These are phyloP conservation scores for Rhegmatorhina hoffmannsi DNA, from an alignment of 2,113 vertebrate species.

Conservation along the genomic window DNA sequence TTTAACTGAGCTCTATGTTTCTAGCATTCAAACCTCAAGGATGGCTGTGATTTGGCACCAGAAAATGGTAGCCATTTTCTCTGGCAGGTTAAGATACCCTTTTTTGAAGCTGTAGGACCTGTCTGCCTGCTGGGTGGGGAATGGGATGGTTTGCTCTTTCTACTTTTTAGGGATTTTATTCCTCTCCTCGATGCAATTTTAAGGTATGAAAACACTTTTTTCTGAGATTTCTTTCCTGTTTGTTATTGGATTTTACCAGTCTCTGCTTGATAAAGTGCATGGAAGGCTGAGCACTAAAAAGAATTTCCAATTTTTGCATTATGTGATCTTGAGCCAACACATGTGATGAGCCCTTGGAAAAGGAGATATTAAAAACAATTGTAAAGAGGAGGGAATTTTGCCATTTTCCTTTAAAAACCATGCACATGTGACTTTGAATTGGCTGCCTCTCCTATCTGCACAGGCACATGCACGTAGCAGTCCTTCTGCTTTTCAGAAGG, in stretches of 20 bases:
- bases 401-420: neutral
- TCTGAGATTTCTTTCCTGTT: constrained; percentile 1
- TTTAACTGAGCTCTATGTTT: constrained; percentile 3
- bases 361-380: constrained; percentile 15
- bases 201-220: neutral
- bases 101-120: neutral
- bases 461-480: neutral
- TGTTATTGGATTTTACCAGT: neutral
- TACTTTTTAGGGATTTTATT: neutral
- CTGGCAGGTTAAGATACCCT: neutral
- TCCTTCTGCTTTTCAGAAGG: neutral
- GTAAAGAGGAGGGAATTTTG: neutral
- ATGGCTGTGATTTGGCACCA: neutral
- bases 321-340: constrained; percentile 15
- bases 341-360: neutral
- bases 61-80: constrained; percentile 17
- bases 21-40: neutral
- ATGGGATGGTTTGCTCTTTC: neutral
- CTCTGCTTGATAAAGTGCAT: neutral
- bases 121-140: neutral
- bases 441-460: neutral
- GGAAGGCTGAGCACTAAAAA: neutral
- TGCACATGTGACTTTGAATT: neutral
- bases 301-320: constrained; percentile 18
- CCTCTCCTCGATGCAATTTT: neutral